A percentile compares a stretch with the other conserved stretches of the same genome.
phyloP scores from a whole-genome alignment of 37 sponge, comb jelly and placozoan species.

The Theonella swinhoei region DNA sequence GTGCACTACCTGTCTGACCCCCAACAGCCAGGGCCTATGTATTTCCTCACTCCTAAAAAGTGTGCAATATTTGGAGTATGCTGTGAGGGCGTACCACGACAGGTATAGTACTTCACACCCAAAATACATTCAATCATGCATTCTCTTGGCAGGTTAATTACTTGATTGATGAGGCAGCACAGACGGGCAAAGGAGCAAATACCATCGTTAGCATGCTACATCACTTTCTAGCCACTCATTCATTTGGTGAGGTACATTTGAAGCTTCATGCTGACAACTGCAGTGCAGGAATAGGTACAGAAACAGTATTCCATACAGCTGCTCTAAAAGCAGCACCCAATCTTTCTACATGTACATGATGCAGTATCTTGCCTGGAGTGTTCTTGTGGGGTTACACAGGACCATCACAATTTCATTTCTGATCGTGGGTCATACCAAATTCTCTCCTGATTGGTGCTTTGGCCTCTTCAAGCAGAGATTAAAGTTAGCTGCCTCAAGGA shows the following conservation, averaged over 20 bases:
- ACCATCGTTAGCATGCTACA: neutral
- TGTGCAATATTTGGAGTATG: constrained; percentile 66
- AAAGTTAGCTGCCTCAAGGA: constrained; percentile 32
- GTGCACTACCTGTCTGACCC: constrained; percentile 64
- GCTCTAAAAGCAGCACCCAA: too few relatives aligned
- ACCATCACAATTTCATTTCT: constrained; percentile 15
- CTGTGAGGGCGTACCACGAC: constrained; percentile 68
- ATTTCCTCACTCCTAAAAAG: constrained; percentile 68
- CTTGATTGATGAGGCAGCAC: constrained; percentile 21
- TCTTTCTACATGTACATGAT: neutral
- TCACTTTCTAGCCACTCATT: constrained; percentile 4
- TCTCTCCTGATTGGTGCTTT: constrained; percentile 48
- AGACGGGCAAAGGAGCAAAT: constrained; percentile 21
- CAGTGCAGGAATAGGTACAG: neutral
- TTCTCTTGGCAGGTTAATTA: constrained; percentile 30
- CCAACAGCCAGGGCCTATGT: constrained; percentile 68
- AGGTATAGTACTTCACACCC: constrained; percentile 19
- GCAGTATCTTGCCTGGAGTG: constrained; percentile 18
- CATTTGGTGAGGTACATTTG: neutral
- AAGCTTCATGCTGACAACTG: constrained; percentile 29
- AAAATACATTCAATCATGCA: too few relatives aligned
- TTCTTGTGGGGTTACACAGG: constrained; percentile 1
- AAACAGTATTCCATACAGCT: too few relatives aligned
- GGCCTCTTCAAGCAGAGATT: constrained; percentile 19
- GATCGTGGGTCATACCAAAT: constrained; percentile 43